A percentile compares a stretch with the other conserved stretches of the same genome.
Conservation (phyloP, 2,888 invertebrate genomes). For the Tenthredo mesomela region DNA sequence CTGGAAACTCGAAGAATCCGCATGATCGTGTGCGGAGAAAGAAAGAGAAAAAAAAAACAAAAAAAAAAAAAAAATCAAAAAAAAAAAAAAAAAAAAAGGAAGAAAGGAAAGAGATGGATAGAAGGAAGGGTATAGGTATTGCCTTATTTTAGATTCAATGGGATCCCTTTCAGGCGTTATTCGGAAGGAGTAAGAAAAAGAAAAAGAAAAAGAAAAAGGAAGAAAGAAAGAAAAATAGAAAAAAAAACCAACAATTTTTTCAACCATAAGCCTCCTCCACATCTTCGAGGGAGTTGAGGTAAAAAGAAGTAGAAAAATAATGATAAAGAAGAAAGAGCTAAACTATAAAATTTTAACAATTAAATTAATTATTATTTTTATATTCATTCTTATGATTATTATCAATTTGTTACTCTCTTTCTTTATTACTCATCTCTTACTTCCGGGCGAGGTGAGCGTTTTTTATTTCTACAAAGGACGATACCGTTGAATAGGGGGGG, state of each 20-base stretch:
- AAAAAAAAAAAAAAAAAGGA: not conserved
- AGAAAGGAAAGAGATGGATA: not conserved
- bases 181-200: not conserved
- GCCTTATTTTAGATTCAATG: constrained; percentile 53
- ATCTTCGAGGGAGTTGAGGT: not conserved
- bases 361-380: not conserved
- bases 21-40: not conserved
- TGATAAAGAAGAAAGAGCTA: not conserved
- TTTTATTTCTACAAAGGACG: no score
- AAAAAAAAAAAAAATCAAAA: not conserved
- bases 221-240: not conserved
- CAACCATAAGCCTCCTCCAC: not conserved
- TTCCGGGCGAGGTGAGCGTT: no score
- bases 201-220: constrained; percentile 1
- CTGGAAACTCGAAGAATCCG: not conserved
- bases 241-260: constrained; percentile 7
- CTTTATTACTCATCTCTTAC: no score
- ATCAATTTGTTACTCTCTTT: no score
- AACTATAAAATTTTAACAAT: not conserved
- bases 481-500: not conserved
- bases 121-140: not conserved
- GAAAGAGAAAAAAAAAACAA: not conserved
- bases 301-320: not conserved
- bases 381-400: no score
- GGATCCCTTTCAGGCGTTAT: constrained; percentile 46